Percentiles rank a stretch among this genome's conserved stretches.
phyloP scores from a whole-genome alignment of 1,140 invertebrate genomes.

The Drosophila repleta region DNA sequence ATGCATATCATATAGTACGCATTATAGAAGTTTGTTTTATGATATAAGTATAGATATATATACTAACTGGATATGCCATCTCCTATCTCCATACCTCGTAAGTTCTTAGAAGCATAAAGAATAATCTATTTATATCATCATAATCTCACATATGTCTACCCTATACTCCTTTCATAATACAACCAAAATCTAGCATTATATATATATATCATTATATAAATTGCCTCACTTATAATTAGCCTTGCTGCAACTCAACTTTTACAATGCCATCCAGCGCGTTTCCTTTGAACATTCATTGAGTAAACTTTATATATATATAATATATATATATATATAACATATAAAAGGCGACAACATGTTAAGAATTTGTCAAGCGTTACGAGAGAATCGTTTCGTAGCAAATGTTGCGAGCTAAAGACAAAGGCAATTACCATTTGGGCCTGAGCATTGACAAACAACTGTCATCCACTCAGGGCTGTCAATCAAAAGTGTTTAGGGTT shows the following conservation, averaged over 20 bases:
- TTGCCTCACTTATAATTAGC: not conserved
- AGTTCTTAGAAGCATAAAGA: no score
- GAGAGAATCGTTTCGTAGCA: slow-evolving; percentile 68
- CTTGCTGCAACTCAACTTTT: not conserved
- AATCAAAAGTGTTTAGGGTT: slow-evolving; percentile 74
- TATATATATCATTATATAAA: not conserved
- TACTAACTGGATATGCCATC: no score
- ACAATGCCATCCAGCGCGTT: not conserved
- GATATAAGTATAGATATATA: no score
- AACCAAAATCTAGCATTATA: no score
- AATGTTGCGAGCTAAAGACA: slow-evolving; percentile 58
- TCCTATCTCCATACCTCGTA: no score
- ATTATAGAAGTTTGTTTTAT: no score
- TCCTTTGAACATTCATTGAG: not conserved
- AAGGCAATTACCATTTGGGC: slow-evolving; percentile 57
- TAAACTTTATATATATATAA: not conserved
- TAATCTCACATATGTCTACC: no score
- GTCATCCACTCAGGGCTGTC: slow-evolving; percentile 83
- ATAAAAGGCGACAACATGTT: slow-evolving; percentile 70
- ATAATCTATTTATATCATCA: no score
- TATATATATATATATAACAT: slow-evolving; percentile 21
- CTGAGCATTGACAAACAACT: slow-evolving; percentile 81
- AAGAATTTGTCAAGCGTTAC: slow-evolving; percentile 83
- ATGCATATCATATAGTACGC: no score
- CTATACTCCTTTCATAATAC: no score